Evolutionary conservation across 1,140 invertebrate genomes (phyloP), one percentile per base, ranked within the genome.

Genomic region (Drosophila elegans): DNA sequence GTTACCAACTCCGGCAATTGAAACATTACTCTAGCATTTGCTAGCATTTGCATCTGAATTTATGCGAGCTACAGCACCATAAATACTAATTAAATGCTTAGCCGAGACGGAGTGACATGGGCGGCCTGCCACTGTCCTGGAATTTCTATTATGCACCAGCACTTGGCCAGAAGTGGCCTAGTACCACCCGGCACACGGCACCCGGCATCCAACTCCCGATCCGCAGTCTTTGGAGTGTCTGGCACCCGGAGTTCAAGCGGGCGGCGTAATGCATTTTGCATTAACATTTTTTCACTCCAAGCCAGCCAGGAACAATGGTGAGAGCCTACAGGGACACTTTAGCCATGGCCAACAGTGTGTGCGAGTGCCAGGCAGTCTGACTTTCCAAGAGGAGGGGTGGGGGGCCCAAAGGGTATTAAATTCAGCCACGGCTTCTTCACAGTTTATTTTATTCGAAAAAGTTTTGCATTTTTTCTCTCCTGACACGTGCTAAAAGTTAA

Each of bases 401-500:
- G 32, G 21, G 4, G 4, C 12, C n/a, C 39, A 10, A 27, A 13
- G n/a, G 59, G 53, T 66, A 66, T 68, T 63, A 77, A 73, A 62
- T 82, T 44, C 78, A 54, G 51, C 67, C 41, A 45, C 29, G 56
- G 54, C 54, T 66, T 82, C 78, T 78, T 45, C 51, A 6, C 41
- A 57, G 21, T 45, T 57, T 61, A 16, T 71, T 66, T 45, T 74
- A 57, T 57, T 57, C 68, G 66, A 10, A 45, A 49, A 56, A 64
- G 21, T 66, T 74, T 32, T 49, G 56, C 41, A 69, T 75, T 75
- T 81, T 69, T 82, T 73, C 42, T 29, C 21, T 13, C n/a, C 34
- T 83, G 83, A 89, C 83, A 86, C 79, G 83, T 80, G 83, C 85
- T 88, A 86, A 78, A 86, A 74, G 67, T 82, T 83, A 74, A 76